Conservation (phyloP, 2,113 vertebrate species). For the Phalacrocorax pelagicus region DNA sequence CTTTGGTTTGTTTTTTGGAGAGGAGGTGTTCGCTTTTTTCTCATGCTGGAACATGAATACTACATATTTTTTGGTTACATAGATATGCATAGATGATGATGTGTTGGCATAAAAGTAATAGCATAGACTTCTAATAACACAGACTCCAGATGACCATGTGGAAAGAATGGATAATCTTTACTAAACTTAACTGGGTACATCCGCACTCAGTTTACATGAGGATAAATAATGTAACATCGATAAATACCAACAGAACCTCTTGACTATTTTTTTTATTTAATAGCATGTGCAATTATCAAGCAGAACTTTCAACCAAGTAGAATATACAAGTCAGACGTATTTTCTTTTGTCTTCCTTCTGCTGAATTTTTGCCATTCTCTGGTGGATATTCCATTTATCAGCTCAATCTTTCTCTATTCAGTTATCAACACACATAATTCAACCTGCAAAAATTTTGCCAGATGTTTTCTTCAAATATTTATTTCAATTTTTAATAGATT, state of each 20-base stretch:
- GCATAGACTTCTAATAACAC: not conserved
- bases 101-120: not conserved
- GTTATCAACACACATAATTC: not conserved
- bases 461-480: not conserved
- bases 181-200: not conserved
- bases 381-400: not conserved
- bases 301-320: not conserved
- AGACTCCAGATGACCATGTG: not conserved
- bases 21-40: not conserved
- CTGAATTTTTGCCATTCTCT: not conserved
- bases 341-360: not conserved
- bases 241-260: not conserved
- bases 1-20: not conserved
- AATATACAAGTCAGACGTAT: not conserved
- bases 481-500: not conserved
- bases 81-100: not conserved
- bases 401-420: not conserved
- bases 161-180: not conserved
- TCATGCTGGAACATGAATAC: not conserved
- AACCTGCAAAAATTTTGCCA: not conserved
- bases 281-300: fast-evolving
- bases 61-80: not conserved
- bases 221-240: not conserved
- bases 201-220: not conserved
- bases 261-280: not conserved